These are phyloP conservation scores for Catamblyrhynchus diadema DNA, from an alignment of 2,797 vertebrate genomes.

Conservation along the genomic window DNA sequence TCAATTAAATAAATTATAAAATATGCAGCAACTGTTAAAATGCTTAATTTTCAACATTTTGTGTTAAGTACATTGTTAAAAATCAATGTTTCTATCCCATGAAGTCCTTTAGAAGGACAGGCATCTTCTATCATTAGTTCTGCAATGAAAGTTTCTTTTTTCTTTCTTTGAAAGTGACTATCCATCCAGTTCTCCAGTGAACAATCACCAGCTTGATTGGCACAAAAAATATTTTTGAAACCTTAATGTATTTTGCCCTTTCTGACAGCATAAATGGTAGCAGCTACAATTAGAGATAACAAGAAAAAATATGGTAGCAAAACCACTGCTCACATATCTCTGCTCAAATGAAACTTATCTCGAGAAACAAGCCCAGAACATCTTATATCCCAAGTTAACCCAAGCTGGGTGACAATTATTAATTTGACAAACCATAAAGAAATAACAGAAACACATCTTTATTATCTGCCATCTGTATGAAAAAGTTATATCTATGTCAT, in stretches of 20 bases:
- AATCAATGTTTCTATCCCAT: background rate
- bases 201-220: background rate
- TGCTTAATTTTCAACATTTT: background rate
- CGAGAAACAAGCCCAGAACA: background rate
- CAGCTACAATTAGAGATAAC: background rate
- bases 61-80: background rate
- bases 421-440: background rate
- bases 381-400: background rate
- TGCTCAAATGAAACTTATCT: background rate
- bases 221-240: constrained; percentile 39
- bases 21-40: background rate
- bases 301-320: background rate
- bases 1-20: background rate
- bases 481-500: background rate
- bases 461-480: background rate
- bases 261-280: constrained; percentile 22
- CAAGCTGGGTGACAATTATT: background rate
- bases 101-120: background rate
- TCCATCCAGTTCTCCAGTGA: background rate
- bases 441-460: background rate
- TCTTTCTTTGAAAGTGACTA: background rate
- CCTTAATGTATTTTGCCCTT: background rate
- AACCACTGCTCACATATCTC: rapidly evolving
- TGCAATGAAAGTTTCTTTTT: background rate
- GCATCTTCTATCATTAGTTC: background rate